A percentile compares a stretch with the other conserved stretches of the same genome.
phyloP scores from a whole-genome alignment of 2,113 vertebrate species.

The Menura novaehollandiae region DNA sequence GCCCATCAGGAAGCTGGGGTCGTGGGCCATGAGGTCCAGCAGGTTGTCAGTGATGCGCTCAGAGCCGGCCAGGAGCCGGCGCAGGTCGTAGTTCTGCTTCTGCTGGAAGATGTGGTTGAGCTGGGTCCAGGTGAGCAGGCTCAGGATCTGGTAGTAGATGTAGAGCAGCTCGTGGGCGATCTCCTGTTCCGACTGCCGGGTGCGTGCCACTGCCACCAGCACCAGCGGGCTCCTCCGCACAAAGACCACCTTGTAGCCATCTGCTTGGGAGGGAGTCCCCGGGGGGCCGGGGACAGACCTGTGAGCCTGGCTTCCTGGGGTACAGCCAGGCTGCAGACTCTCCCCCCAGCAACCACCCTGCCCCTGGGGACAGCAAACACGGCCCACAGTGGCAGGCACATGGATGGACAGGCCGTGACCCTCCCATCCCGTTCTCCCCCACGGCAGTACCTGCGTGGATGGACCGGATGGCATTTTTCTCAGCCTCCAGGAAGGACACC shows the following conservation, averaged over 20 bases:
- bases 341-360: neutral
- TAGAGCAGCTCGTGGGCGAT: constrained; percentile 93
- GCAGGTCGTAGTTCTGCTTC: constrained; percentile 96
- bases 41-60: constrained; percentile 95
- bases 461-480: constrained; percentile 92
- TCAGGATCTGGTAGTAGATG: constrained; percentile 97
- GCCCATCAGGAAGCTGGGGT: constrained; percentile 91
- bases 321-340: neutral
- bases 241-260: constrained; percentile 95
- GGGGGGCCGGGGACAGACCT: neutral
- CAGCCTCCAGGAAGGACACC: constrained; percentile 91
- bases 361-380: neutral
- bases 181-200: constrained; percentile 88
- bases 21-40: constrained; percentile 86
- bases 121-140: constrained; percentile 92
- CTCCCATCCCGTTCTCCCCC: neutral
- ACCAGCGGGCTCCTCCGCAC: constrained; percentile 92
- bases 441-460: constrained; percentile 86
- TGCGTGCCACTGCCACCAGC: constrained; percentile 89
- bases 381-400: accelerated
- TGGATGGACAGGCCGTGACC: accelerated
- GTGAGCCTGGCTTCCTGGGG: neutral
- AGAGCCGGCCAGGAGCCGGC: constrained; percentile 89
- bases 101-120: constrained; percentile 94
- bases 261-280: constrained; percentile 66